Percentiles rank a stretch among this genome's conserved stretches.
Evolutionary conservation across 2,888 invertebrate species (phyloP).

Genomic region (Slavum lentiscoides): DNA sequence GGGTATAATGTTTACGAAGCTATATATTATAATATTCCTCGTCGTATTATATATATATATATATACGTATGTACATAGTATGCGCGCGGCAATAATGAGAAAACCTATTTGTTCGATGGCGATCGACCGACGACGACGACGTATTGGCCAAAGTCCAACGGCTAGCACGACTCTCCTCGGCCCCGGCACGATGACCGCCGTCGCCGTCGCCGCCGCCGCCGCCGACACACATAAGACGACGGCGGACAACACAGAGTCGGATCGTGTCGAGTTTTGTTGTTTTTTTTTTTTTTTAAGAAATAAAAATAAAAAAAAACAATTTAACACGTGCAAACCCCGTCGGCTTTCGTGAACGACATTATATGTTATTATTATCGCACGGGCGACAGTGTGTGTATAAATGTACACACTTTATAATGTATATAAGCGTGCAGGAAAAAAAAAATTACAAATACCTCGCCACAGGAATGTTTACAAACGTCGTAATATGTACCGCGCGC

Average conservation of each 20-base stretch:
- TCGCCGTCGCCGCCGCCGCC: not conserved
- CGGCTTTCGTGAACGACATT: conserved; percentile 18
- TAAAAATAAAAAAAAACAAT: not conserved
- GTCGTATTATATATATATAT: too few relatives aligned
- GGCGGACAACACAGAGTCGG: conserved; percentile 17
- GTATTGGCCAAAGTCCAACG: conserved; percentile 43
- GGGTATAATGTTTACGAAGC: not conserved
- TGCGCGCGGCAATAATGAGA: conserved; percentile 2
- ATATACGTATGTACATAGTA: too few relatives aligned
- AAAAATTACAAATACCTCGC: too few relatives aligned
- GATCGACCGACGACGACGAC: conserved; percentile 23
- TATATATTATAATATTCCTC: not conserved
- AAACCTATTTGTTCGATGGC: conserved; percentile 48
- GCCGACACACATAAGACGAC: not conserved
- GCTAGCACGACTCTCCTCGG: conserved; percentile 14
- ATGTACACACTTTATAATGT: not conserved
- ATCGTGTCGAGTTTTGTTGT: not conserved
- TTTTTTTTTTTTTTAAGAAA: not conserved
- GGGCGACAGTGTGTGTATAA: not conserved
- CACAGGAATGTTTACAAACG: too few relatives aligned
- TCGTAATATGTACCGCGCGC: too few relatives aligned
- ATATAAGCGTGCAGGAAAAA: too few relatives aligned
- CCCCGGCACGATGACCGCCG: not conserved
- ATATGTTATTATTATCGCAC: not conserved
- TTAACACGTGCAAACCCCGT: conserved; percentile 41